These are phyloP conservation scores for Adineta ricciae DNA, from an alignment of 2,888 invertebrate species.

Conservation along the genomic window DNA sequence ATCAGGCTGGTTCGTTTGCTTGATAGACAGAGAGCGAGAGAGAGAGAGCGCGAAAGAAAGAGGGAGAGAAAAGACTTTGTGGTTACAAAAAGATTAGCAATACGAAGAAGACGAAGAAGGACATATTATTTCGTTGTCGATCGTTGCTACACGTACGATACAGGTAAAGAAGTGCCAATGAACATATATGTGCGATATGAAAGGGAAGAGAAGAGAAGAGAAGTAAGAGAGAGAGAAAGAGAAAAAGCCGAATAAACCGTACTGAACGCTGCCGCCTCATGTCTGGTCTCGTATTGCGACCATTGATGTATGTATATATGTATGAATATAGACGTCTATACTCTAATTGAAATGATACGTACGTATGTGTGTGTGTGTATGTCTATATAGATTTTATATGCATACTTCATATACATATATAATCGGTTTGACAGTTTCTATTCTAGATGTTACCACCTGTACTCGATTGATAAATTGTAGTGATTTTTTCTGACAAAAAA, in stretches of 20 bases:
- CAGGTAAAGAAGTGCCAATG: conserved; percentile 4
- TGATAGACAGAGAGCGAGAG: not conserved
- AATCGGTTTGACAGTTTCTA: not conserved
- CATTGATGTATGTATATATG: not conserved
- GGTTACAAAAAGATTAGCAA: conserved; percentile 15
- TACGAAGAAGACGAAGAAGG: not conserved
- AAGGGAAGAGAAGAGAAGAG: not conserved
- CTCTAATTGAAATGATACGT: not conserved
- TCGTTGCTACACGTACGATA: not conserved
- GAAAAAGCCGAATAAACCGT: not conserved
- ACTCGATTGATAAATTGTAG: not conserved
- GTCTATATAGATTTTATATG: not conserved
- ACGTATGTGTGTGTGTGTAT: not conserved
- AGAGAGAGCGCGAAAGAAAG: not conserved
- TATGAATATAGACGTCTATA: not conserved
- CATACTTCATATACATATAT: not conserved
- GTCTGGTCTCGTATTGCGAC: not conserved
- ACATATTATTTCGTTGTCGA: conserved; percentile 8
- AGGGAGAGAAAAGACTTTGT: not conserved
- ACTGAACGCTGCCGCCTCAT: not conserved
- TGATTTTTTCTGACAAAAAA: not conserved
- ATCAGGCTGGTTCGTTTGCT: not conserved
- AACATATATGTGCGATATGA: not conserved
- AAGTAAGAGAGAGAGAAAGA: not conserved
- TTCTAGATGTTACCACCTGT: not conserved